Evolutionary conservation across 2,113 vertebrate species (phyloP), one percentile per base, ranked within the genome.

Genomic region (Chelonoidis abingdonii): DNA sequence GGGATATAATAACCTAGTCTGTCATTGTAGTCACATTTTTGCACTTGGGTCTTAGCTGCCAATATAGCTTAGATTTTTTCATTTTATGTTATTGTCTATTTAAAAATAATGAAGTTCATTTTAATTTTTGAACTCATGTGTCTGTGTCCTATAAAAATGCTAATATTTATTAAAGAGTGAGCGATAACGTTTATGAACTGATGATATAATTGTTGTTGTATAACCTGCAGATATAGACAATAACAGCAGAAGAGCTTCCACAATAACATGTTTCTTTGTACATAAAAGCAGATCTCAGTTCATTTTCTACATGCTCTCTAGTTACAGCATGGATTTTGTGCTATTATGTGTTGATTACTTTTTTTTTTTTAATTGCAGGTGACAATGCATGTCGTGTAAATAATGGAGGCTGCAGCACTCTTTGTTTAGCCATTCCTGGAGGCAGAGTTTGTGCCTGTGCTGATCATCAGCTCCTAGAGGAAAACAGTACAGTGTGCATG

Each of bases 391-490:
- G 99, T 97, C 98, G 99, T 86, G 98, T 99, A 97, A 99, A 99
- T 98, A 99, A 99, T 47, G 99, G 99, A 83, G 99, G 99, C 94
- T 99, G 99, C 94, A 96, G 98, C 93, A 99, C 98, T 69, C 99
- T 99, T 90, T 99, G 99, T 96, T 98, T 99, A 90, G 99, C 99
- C 91, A 98, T 99, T 98, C 99, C 99, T 92, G 98, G 99, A 96
- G 99, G 99, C 91, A 98, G 99, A 98, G 99, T 99, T 90, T 99
- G 99, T 97, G 99, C 99, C 79, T 99, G 99, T 96, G 99, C 99
- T 94, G 99, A 99, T 98, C 99, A 99, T 98, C 99, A 99, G 93
- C 97, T 99, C 97, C 97, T 99, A 98, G 99, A 99, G 97, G 99
- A 98, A 98, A 99, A 99, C 96, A 99, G 98, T 97, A 99, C 99